phyloP scores from a whole-genome alignment of 2,113 vertebrate species.

The Grallaria varia region DNA sequence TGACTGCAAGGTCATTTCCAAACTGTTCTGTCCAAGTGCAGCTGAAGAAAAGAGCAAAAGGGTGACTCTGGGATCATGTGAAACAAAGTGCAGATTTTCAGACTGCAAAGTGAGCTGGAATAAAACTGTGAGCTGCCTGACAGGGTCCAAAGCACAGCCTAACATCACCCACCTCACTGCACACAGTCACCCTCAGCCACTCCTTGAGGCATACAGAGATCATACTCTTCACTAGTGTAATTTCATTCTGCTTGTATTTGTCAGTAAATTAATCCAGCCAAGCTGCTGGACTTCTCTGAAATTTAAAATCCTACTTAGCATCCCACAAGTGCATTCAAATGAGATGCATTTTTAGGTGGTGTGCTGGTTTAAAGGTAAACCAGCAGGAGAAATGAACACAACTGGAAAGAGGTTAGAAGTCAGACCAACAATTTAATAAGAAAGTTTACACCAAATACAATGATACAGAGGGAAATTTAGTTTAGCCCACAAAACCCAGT shows the following conservation, averaged over 20 bases:
- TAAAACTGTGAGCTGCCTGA: neutral
- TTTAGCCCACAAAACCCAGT: no score
- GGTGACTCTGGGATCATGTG: neutral
- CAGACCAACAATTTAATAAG: no score
- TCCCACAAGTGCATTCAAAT: neutral
- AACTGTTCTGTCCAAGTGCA: neutral
- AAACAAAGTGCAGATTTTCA: neutral
- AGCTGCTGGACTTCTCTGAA: neutral
- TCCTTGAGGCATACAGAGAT: neutral
- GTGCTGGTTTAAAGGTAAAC: no score
- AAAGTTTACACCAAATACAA: no score
- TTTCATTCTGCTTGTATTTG: neutral
- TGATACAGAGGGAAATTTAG: no score
- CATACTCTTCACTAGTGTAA: neutral
- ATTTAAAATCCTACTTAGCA: neutral
- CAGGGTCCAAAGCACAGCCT: neutral
- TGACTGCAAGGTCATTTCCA: neutral
- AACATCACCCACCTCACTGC: neutral
- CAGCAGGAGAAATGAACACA: no score
- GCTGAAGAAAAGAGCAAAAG: neutral
- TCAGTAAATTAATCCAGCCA: neutral
- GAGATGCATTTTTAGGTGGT: fast-evolving
- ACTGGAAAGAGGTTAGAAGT: no score
- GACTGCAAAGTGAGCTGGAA: neutral
- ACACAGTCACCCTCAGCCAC: neutral